Evolutionary conservation across 2,113 vertebrate genomes (phyloP), one percentile per base, ranked within the genome.

Genomic region (Canis aureus): DNA sequence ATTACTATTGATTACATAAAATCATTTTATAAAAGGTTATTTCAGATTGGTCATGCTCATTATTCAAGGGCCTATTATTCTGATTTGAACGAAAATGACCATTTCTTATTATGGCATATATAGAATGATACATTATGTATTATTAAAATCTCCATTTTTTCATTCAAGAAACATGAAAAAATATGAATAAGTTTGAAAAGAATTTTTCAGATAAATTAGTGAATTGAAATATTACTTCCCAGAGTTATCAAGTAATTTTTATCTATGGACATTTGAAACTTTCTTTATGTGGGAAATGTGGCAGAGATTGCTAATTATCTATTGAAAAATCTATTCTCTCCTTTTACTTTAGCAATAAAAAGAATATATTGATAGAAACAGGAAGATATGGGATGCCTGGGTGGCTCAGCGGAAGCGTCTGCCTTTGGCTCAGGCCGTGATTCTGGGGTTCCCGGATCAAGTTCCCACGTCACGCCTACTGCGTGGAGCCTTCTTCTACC

Each of bases 1-100:
- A 98, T 97, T 96, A 73, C 87, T 96, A 98, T 95, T 96, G 95
- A 97, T 96, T 95, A 97, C 43, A 81, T 91, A 88, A 96, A 98
- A 96, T 96, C 81, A 82, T 92, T 96, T 92, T 88, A 79, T 94
- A 67, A 97, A 98, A 97, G 94, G 89, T 97, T 85, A 97, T 83
- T 97, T 97, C 57, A 95, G 85, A 96, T 96, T 96, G 66, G 71
- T 64, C 92, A 59, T 73, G n/a, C 66, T 97, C 84, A 94, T 97
- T 97, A 96, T 89, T 96, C 55, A 73, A 94, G 27, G 32, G 38
- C 7, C 71, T 92, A 82, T 96, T 96, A 93, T 92, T 97, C 55
- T 90, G 15, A 95, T 90, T 90, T 97, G 74, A 97, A 97, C 90
- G 79, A 57, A 94, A 97, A 90, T 95, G 82, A 93, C 74, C 89